Percentiles rank a stretch among this genome's conserved stretches.
These are phyloP conservation scores for Anarsia innoxiella DNA, from an alignment of 2,888 invertebrate species.

Conservation along the genomic window DNA sequence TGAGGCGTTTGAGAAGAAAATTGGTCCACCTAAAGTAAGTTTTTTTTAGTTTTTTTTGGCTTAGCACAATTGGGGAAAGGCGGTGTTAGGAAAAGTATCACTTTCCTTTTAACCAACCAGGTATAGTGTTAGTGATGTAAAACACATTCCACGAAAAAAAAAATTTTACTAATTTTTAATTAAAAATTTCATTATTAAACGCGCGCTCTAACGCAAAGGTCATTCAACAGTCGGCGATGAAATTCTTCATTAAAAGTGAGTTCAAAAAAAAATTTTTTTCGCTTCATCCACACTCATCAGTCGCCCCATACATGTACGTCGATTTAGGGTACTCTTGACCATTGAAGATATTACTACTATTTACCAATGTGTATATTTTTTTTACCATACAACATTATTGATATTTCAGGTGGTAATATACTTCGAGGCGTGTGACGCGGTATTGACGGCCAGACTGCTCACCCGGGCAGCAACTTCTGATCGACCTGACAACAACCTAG, in stretches of 20 bases:
- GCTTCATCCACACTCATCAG: too few relatives aligned
- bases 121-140: too few relatives aligned
- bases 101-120: too few relatives aligned
- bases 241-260: background rate
- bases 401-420: background rate
- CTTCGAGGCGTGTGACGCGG: background rate
- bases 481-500: background rate
- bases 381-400: background rate
- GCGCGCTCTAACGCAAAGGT: too few relatives aligned
- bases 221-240: background rate
- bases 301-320: too few relatives aligned
- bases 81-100: too few relatives aligned
- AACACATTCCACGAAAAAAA: too few relatives aligned
- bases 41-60: background rate
- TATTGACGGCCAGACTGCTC: background rate
- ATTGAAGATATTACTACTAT: background rate
- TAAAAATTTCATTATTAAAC: too few relatives aligned
- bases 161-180: too few relatives aligned
- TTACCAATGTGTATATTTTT: background rate
- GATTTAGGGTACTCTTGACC: too few relatives aligned
- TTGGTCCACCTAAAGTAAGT: slow-evolving; percentile 65
- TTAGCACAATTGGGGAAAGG: background rate
- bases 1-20: slow-evolving; percentile 83
- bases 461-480: background rate
- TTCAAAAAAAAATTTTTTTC: too few relatives aligned